phyloP scores from a whole-genome alignment of 2,797 vertebrate genomes.

The Sparus aurata region DNA sequence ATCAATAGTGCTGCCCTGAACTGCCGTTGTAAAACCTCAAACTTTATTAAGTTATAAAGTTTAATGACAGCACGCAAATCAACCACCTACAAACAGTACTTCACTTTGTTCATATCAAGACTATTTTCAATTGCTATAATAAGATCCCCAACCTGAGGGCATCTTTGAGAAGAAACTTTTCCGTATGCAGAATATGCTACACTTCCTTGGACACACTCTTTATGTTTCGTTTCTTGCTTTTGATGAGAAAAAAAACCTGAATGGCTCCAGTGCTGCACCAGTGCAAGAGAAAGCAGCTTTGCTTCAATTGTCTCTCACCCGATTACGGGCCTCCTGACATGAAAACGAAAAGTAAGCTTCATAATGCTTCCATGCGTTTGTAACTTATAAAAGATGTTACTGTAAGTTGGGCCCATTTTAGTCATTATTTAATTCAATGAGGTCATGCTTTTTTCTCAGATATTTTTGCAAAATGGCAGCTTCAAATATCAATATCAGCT shows the following conservation, averaged over 20 bases:
- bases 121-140: constrained; percentile 6
- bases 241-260: constrained; percentile 4
- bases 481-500: not conserved
- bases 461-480: not conserved
- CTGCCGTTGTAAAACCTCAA: not conserved
- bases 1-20: not conserved
- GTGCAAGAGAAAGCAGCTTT: constrained; percentile 27
- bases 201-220: not conserved
- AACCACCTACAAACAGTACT: not conserved
- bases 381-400: constrained; percentile 10
- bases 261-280: not conserved
- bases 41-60: too few relatives aligned
- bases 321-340: constrained; percentile 26
- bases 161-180: not conserved
- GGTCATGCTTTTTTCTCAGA: not conserved
- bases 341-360: constrained; percentile 25
- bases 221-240: constrained; percentile 1
- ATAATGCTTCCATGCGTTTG: constrained; percentile 9
- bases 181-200: not conserved
- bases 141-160: constrained; percentile 14
- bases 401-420: not conserved
- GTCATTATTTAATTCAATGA: not conserved
- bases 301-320: constrained; percentile 23
- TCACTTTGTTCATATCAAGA: not conserved
- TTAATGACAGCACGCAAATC: too few relatives aligned